Evolutionary conservation across 2,113 vertebrate species (phyloP).

Genomic region (Indri indri): DNA sequence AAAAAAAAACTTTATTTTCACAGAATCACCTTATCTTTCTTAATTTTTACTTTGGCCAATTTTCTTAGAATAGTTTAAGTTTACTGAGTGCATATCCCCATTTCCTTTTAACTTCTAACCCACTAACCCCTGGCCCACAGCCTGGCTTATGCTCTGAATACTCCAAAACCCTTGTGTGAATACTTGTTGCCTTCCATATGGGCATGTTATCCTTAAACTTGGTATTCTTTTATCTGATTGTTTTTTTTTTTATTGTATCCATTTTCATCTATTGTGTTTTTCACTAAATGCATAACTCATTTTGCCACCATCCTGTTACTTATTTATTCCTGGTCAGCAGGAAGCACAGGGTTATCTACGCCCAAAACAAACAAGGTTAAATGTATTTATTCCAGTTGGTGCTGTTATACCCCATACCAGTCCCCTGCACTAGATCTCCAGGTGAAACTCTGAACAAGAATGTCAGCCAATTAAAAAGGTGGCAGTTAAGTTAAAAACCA

Average conservation of each 20-base stretch:
- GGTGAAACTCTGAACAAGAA: slow-evolving; percentile 28
- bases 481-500: slow-evolving; percentile 56
- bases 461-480: slow-evolving; percentile 38
- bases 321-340: not conserved
- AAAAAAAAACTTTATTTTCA: not conserved
- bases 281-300: not conserved
- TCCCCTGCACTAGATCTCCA: not conserved
- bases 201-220: not conserved
- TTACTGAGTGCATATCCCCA: not conserved
- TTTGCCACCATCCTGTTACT: not conserved
- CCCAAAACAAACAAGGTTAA: not conserved
- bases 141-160: not conserved
- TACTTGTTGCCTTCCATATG: not conserved
- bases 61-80: not conserved
- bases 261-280: not conserved
- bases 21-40: not conserved
- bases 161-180: not conserved
- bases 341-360: not conserved
- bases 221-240: not conserved
- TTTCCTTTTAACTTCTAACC: not conserved
- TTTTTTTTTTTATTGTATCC: not conserved
- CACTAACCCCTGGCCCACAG: not conserved
- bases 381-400: not conserved
- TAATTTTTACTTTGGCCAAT: not conserved
- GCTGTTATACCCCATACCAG: not conserved